A percentile compares a stretch with the other conserved stretches of the same genome.
Evolutionary conservation across 23 tunicate genomes (phyloP).

Genomic region (Ascidia mentula): DNA sequence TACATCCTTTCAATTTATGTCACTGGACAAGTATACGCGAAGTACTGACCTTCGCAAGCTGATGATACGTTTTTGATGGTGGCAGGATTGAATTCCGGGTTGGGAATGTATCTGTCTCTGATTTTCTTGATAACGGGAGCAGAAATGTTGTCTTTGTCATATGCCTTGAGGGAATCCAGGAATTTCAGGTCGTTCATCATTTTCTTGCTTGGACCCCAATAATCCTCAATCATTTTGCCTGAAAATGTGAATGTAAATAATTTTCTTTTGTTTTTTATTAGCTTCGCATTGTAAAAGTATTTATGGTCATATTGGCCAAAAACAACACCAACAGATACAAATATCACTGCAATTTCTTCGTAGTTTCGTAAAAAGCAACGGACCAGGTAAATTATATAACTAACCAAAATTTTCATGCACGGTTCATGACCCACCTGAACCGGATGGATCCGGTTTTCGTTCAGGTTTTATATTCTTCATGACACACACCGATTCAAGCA

Average conservation of each 20-base stretch:
- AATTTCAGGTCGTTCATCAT: constrained; percentile 93
- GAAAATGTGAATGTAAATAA: not conserved
- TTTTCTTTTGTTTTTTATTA: not conserved
- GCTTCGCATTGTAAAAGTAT: too few species aligned
- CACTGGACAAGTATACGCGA: not conserved
- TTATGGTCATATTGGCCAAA: too few species aligned
- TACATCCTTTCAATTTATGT: not conserved
- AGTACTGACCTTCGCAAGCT: constrained; percentile 92
- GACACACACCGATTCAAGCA: constrained; percentile 91
- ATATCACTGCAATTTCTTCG: too few species aligned
- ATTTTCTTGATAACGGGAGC: constrained; percentile 84
- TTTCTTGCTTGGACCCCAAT: constrained; percentile 97
- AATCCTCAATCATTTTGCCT: constrained; percentile 98
- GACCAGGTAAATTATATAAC: too few species aligned
- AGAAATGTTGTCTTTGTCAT: constrained; percentile 95
- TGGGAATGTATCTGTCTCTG: constrained; percentile 85
- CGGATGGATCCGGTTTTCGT: constrained; percentile 96
- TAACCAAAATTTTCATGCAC: too few species aligned
- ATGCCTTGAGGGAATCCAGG: constrained; percentile 77
- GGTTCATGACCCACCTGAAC: constrained; percentile 73
- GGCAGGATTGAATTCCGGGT: constrained; percentile 86
- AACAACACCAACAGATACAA: too few species aligned
- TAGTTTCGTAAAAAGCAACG: too few species aligned
- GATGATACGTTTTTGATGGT: constrained; percentile 90
- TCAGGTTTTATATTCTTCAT: constrained; percentile 97